Percentiles rank a stretch among this genome's conserved stretches.
These are phyloP conservation scores for Peromyscus polionotus DNA, from an alignment of 2,113 vertebrate species.

Conservation along the genomic window DNA sequence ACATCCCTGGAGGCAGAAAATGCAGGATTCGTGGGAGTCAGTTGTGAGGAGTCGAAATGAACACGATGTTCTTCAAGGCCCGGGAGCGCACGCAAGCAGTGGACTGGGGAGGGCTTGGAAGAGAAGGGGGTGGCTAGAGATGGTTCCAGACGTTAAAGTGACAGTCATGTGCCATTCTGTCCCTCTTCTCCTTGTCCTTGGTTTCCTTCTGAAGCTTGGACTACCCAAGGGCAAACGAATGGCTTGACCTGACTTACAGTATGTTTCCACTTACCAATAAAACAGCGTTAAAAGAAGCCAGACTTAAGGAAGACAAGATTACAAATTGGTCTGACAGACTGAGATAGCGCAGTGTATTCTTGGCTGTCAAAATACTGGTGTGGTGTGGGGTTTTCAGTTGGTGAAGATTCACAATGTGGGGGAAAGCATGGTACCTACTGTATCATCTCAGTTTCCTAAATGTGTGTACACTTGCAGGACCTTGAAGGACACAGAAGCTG, in stretches of 20 bases:
- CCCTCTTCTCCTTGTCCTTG: no score
- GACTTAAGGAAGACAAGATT: background rate
- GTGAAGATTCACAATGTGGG: background rate
- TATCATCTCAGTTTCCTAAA: no score
- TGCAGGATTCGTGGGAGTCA: no score
- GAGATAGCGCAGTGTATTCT: no score
- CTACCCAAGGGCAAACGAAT: background rate
- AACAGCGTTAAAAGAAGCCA: background rate
- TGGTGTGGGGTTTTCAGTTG: no score
- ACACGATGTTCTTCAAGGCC: background rate
- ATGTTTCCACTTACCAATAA: background rate
- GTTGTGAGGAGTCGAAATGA: background rate
- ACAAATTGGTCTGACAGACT: background rate
- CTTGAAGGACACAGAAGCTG: background rate
- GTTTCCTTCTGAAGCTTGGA: background rate
- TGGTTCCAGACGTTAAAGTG: background rate
- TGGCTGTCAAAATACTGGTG: background rate
- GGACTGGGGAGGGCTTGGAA: background rate
- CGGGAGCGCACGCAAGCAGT: accelerated
- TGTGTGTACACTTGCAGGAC: no score
- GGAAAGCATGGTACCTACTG: no score
- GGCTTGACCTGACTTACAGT: no score
- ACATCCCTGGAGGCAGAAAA: background rate
- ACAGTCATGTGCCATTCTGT: background rate
- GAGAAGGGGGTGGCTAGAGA: background rate